phyloP scores from a whole-genome alignment of 2,888 invertebrate genomes.

The Phasia obesa region DNA sequence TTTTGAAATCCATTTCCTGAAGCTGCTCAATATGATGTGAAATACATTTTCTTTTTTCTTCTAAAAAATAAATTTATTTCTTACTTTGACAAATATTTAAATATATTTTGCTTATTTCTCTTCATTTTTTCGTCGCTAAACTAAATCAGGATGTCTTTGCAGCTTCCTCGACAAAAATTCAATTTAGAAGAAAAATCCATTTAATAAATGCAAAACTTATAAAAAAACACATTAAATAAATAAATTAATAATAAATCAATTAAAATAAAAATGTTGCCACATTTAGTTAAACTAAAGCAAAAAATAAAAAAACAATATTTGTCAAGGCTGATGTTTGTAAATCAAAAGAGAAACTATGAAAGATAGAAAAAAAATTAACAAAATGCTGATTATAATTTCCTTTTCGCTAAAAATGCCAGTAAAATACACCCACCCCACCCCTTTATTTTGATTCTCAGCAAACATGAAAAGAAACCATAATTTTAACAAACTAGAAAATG shows the following conservation, averaged over 20 bases:
- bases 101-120: background rate
- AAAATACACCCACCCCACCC: background rate
- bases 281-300: constrained; percentile 34
- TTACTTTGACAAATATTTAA: background rate
- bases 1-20: no score
- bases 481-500: constrained; percentile 60
- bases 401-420: constrained; percentile 2
- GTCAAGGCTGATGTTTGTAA: background rate
- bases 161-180: constrained; percentile 59
- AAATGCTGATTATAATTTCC: constrained; percentile 46
- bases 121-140: background rate
- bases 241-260: constrained; percentile 69
- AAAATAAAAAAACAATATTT: constrained; percentile 17
- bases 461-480: constrained; percentile 54
- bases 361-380: constrained; percentile 9
- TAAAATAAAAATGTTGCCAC: constrained; percentile 50
- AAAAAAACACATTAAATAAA: constrained; percentile 42
- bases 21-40: no score
- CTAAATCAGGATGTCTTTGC: constrained; percentile 64
- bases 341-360: constrained; percentile 6
- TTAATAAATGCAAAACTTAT: constrained; percentile 41
- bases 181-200: constrained; percentile 63
- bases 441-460: background rate
- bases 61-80: background rate
- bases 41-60: no score